Percentiles rank a stretch among this genome's conserved stretches.
phyloP scores from a whole-genome alignment of 2,797 vertebrate genomes.

The Melanotaenia boesemani region DNA sequence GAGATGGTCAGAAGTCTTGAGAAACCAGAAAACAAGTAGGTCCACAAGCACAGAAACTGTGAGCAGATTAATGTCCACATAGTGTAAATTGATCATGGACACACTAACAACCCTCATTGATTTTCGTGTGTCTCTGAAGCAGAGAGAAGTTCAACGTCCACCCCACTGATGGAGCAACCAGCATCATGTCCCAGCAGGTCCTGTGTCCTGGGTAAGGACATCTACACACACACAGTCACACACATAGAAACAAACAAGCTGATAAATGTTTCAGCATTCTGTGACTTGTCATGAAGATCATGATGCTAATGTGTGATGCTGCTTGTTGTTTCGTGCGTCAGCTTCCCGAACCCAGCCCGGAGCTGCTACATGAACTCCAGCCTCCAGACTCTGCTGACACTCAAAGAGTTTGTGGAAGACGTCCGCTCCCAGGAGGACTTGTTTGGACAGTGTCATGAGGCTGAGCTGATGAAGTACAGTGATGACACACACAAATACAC shows the following conservation, averaged over 20 bases:
- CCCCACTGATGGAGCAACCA: neutral
- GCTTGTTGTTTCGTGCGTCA: neutral
- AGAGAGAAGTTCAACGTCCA: neutral
- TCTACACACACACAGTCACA: neutral
- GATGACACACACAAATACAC: neutral
- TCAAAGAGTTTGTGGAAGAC: constrained; percentile 1
- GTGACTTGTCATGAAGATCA: neutral
- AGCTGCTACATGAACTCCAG: constrained; percentile 19
- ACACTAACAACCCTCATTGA: neutral
- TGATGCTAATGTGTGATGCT: neutral
- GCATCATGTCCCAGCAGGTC: neutral
- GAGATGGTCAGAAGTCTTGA: no score
- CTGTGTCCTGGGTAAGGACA: neutral
- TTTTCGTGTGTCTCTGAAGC: neutral
- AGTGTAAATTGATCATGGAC: neutral
- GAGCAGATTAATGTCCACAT: neutral
- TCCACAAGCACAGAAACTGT: no score
- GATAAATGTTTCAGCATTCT: neutral
- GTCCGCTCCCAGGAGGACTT: constrained; percentile 19
- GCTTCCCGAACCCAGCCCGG: neutral
- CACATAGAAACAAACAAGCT: neutral
- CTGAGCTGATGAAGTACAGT: constrained; percentile 9
- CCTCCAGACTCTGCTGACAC: constrained; percentile 25
- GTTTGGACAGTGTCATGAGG: neutral
- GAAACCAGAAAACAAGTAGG: no score